Conservation (phyloP, 2,797 vertebrate genomes). For the Spinibarbus caldwelli region DNA sequence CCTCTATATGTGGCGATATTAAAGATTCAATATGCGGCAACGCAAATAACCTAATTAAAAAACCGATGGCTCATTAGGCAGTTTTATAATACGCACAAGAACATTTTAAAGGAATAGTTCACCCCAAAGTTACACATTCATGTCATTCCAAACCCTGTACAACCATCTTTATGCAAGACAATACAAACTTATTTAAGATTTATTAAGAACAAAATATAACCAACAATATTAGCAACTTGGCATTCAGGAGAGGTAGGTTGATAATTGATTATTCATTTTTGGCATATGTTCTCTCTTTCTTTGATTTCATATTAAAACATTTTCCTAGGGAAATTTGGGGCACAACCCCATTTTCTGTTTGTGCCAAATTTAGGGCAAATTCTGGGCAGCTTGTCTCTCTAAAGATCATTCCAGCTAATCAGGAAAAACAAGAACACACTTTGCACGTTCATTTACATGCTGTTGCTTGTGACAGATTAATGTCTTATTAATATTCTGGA, state of each 20-base stretch:
- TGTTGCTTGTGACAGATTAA: conserved; percentile 73
- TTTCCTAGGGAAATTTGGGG: not conserved
- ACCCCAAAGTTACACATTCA: not conserved
- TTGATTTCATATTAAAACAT: conserved; percentile 5
- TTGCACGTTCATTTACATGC: conserved; percentile 70
- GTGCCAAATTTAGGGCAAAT: not conserved
- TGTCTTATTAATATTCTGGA: conserved; percentile 76
- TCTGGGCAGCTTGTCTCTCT: not conserved
- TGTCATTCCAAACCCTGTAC: not conserved
- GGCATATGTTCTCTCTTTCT: not conserved
- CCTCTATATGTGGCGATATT: conserved; percentile 59
- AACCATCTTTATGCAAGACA: not conserved
- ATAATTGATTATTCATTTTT: not conserved
- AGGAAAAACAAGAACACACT: conserved; percentile 50
- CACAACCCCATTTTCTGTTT: not conserved
- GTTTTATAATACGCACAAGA: not conserved
- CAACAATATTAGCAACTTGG: not conserved
- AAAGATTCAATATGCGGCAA: conserved; percentile 18
- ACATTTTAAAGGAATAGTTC: too few species aligned
- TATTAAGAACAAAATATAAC: not conserved
- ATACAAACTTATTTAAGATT: not conserved
- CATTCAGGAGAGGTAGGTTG: not conserved
- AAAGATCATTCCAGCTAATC: conserved; percentile 20
- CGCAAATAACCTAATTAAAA: conserved; percentile 13
- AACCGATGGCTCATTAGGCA: not conserved